Conservation (phyloP, 2,888 invertebrate species). For the Auanema sp. region DNA sequence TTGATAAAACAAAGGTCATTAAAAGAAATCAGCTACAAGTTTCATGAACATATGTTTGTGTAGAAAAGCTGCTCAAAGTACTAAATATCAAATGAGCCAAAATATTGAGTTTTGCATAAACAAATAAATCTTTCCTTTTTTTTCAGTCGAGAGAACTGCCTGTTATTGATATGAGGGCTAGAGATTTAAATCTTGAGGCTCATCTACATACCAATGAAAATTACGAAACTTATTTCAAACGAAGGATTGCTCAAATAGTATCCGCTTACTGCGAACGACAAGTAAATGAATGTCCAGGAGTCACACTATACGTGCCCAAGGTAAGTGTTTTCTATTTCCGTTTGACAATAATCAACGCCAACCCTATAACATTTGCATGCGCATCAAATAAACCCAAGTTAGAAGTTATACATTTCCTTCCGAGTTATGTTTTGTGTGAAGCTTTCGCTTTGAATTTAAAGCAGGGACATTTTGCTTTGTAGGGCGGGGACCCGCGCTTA, state of each 20-base stretch:
- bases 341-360: conserved; percentile 3
- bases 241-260: conserved; percentile 54
- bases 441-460: not conserved
- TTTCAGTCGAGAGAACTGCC: conserved; percentile 40
- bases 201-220: conserved; percentile 50
- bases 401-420: not conserved
- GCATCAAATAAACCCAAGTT: not conserved
- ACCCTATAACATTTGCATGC: too few species aligned
- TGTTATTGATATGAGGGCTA: conserved; percentile 44
- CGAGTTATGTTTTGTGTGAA: not conserved
- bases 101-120: conserved; percentile 2
- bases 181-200: conserved; percentile 53
- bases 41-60: not conserved
- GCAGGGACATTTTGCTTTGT: conserved; percentile 5
- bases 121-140: conserved; percentile 6
- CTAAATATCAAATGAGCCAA: not conserved
- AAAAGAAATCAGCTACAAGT: not conserved
- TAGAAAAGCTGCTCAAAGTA: not conserved
- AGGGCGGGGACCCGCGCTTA: conserved; percentile 30
- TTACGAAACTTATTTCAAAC: conserved; percentile 59
- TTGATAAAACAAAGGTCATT: not conserved
- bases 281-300: conserved; percentile 57
- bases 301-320: conserved; percentile 36
- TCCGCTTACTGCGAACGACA: conserved; percentile 56
- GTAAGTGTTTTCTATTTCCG: conserved; percentile 25